Evolutionary conservation across 2,888 invertebrate genomes (phyloP).

Genomic region (Tineola bisselliella): DNA sequence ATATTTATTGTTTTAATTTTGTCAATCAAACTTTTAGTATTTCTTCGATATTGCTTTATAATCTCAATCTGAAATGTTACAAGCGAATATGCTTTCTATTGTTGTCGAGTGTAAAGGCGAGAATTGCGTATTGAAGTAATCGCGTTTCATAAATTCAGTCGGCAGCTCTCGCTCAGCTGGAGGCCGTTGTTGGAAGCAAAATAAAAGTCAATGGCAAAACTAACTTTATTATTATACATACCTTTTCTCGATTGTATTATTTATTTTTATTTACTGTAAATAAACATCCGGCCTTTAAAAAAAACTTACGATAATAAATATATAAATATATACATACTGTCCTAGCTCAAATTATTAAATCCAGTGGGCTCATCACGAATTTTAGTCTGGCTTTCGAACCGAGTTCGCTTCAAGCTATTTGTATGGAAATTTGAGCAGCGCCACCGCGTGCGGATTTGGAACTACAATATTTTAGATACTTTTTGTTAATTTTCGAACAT

Average conservation of each 20-base stretch:
- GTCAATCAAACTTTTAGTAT: not conserved
- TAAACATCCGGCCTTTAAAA: too few relatives aligned
- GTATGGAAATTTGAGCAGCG: too few relatives aligned
- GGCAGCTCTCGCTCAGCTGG: conserved; percentile 10
- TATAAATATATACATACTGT: too few relatives aligned
- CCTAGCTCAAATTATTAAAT: too few relatives aligned
- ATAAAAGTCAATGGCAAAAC: conserved; percentile 1
- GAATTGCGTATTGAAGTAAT: not conserved
- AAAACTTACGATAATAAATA: too few relatives aligned
- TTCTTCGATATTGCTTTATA: not conserved
- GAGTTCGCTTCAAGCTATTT: too few relatives aligned
- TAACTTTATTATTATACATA: conserved; percentile 10
- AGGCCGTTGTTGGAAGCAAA: conserved; percentile 10
- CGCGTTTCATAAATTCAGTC: not conserved
- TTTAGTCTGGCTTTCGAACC: too few relatives aligned
- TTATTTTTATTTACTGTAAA: too few relatives aligned
- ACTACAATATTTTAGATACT: too few relatives aligned
- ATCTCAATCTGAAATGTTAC: not conserved
- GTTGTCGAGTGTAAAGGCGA: not conserved
- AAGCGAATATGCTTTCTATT: not conserved
- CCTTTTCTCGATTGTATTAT: not conserved
- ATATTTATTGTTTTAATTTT: not conserved
- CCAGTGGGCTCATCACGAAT: too few relatives aligned
- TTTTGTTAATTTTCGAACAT: too few relatives aligned
- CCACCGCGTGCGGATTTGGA: too few relatives aligned